Percentiles rank a stretch among this genome's conserved stretches.
These are phyloP conservation scores for Piprites chloris DNA, from an alignment of 2,113 vertebrate species.

Conservation along the genomic window DNA sequence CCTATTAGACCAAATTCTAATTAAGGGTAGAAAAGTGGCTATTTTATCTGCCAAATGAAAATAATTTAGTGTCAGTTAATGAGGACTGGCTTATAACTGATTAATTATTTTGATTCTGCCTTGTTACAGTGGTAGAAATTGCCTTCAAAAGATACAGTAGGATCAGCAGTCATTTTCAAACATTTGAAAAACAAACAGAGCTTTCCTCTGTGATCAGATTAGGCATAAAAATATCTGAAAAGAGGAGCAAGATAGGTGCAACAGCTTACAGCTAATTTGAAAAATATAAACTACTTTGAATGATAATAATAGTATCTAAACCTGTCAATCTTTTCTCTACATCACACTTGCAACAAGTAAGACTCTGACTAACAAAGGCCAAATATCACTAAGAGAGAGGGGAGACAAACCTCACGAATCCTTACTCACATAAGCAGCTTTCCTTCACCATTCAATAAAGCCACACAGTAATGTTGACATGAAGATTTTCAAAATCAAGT, in stretches of 20 bases:
- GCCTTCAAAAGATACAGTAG: conserved; percentile 40
- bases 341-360: neutral
- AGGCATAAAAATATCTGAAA: neutral
- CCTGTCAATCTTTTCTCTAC: neutral
- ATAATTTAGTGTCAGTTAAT: conserved; percentile 75
- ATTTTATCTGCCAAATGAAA: conserved; percentile 77
- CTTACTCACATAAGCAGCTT: neutral
- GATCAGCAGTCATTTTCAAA: conserved; percentile 39
- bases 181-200: conserved; percentile 26
- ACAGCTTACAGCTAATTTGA: neutral
- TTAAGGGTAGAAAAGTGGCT: conserved; percentile 70
- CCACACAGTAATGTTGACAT: neutral
- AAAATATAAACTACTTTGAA: neutral
- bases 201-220: neutral
- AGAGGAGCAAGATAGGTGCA: neutral
- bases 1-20: conserved; percentile 73
- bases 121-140: conserved; percentile 65
- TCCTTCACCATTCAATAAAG: neutral
- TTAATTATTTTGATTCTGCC: conserved; percentile 67
- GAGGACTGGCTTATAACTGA: conserved; percentile 63
- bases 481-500: neutral
- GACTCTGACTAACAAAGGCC: neutral
- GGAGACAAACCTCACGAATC: neutral
- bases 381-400: neutral
- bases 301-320: neutral